Conservation (phyloP, 2,113 vertebrate genomes). For the Seriola aureovittata region DNA sequence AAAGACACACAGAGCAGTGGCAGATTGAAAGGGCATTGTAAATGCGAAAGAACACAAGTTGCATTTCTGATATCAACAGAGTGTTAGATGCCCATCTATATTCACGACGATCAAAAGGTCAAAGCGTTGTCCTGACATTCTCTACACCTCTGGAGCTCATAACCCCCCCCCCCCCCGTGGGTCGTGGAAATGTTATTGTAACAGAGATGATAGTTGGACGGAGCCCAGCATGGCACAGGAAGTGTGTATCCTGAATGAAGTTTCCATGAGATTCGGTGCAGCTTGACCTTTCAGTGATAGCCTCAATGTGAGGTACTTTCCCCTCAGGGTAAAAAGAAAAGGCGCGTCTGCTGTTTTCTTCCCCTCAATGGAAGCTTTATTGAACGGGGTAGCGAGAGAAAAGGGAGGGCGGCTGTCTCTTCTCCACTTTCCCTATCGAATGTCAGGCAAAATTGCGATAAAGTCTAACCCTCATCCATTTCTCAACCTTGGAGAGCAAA, state of each 20-base stretch:
- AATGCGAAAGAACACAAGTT: constrained; percentile 66
- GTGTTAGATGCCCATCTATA: constrained; percentile 73
- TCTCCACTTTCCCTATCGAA: constrained; percentile 59
- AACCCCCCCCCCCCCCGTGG: background rate
- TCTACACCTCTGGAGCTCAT: constrained; percentile 68
- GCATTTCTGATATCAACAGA: constrained; percentile 54
- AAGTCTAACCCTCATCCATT: constrained; percentile 45
- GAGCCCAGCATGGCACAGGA: constrained; percentile 21
- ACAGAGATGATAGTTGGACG: constrained; percentile 61
- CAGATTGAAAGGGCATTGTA: constrained; percentile 65
- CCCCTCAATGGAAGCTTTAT: constrained; percentile 71
- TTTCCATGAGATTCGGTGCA: constrained; percentile 71
- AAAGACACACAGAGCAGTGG: constrained; percentile 18
- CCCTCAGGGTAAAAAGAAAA: constrained; percentile 74
- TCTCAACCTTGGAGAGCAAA: constrained; percentile 48
- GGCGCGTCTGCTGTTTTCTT: constrained; percentile 55
- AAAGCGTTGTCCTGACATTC: constrained; percentile 77
- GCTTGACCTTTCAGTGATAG: constrained; percentile 79
- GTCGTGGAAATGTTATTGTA: constrained; percentile 69
- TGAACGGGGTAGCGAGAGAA: constrained; percentile 38
- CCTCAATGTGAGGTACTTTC: constrained; percentile 75
- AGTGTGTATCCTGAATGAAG: constrained; percentile 63
- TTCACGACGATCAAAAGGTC: constrained; percentile 77
- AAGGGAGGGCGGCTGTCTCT: constrained; percentile 43
- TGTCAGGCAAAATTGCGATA: constrained; percentile 59